phyloP scores from a whole-genome alignment of 2,113 vertebrate species.

The Odontophorus gujanensis region DNA sequence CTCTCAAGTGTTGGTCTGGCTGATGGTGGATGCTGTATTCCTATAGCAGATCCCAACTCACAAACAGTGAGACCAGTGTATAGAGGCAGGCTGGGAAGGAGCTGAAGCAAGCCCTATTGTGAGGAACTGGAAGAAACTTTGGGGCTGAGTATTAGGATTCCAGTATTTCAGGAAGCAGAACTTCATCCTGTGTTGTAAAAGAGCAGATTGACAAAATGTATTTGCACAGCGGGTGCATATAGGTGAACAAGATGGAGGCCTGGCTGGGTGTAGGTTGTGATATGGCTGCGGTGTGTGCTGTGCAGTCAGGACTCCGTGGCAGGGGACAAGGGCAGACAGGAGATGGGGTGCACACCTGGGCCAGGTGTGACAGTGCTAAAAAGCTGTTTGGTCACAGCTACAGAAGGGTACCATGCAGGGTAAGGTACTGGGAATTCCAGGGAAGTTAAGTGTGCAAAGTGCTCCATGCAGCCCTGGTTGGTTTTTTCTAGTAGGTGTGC shows the following conservation, averaged over 20 bases:
- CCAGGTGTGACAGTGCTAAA: neutral
- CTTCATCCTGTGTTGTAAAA: neutral
- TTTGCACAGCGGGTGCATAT: neutral
- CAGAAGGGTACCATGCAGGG: neutral
- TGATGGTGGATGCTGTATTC: rapidly evolving
- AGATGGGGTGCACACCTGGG: neutral
- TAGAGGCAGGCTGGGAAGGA: neutral
- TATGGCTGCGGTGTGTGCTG: no score
- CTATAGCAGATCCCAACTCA: neutral
- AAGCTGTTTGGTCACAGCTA: neutral
- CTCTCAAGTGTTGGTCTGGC: neutral
- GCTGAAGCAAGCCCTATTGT: neutral
- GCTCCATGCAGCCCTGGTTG: neutral
- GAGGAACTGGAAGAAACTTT: neutral
- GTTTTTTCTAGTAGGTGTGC: neutral
- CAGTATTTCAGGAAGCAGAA: neutral
- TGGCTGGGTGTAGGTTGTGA: neutral
- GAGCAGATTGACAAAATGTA: neutral
- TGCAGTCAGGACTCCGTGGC: neutral
- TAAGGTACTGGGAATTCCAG: neutral
- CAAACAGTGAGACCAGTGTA: neutral
- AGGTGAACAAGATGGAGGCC: neutral
- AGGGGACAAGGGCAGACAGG: neutral
- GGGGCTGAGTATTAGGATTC: neutral
- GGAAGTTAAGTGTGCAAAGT: neutral